A percentile compares a stretch with the other conserved stretches of the same genome.
Evolutionary conservation across 2,113 vertebrate species (phyloP).

Genomic region (Gavia stellata): DNA sequence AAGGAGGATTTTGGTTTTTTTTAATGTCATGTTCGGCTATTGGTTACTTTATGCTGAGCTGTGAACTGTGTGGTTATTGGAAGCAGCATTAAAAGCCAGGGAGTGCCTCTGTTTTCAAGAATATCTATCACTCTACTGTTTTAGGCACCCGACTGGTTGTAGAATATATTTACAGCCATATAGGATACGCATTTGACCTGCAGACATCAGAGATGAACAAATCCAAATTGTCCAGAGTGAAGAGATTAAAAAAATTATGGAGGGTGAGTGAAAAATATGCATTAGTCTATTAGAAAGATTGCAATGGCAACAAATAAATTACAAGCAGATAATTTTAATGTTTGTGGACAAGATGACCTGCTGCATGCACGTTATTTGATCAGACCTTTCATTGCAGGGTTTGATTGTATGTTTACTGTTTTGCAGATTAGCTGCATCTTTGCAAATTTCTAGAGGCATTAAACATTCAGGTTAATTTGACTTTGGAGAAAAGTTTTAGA

Average conservation of each 20-base stretch:
- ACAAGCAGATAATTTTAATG: not conserved
- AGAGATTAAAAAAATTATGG: slow-evolving; percentile 84
- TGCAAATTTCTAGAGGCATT: not conserved
- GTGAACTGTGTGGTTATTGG: slow-evolving; percentile 76
- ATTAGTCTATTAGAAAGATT: not conserved
- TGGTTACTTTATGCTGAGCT: slow-evolving; percentile 77
- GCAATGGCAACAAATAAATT: not conserved
- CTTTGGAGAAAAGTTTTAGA: slow-evolving; percentile 12
- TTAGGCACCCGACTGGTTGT: slow-evolving; percentile 23
- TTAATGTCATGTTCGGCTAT: slow-evolving; percentile 58
- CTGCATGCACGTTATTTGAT: not conserved
- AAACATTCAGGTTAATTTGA: not conserved
- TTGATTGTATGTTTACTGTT: not conserved
- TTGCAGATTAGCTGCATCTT: slow-evolving; percentile 2
- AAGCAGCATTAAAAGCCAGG: slow-evolving; percentile 77
- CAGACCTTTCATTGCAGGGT: not conserved
- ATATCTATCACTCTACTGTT: slow-evolving; percentile 38
- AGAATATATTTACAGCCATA: slow-evolving; percentile 20
- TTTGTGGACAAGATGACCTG: not conserved
- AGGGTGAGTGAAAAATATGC: slow-evolving; percentile 81
- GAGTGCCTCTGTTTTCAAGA: slow-evolving; percentile 76
- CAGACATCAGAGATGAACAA: slow-evolving; percentile 65
- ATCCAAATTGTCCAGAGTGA: slow-evolving; percentile 78
- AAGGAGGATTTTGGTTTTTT: slow-evolving; percentile 60
- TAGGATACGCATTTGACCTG: slow-evolving; percentile 64